These are phyloP conservation scores for Eupithecia inturbata DNA, from an alignment of 2,888 invertebrate genomes.

Conservation along the genomic window DNA sequence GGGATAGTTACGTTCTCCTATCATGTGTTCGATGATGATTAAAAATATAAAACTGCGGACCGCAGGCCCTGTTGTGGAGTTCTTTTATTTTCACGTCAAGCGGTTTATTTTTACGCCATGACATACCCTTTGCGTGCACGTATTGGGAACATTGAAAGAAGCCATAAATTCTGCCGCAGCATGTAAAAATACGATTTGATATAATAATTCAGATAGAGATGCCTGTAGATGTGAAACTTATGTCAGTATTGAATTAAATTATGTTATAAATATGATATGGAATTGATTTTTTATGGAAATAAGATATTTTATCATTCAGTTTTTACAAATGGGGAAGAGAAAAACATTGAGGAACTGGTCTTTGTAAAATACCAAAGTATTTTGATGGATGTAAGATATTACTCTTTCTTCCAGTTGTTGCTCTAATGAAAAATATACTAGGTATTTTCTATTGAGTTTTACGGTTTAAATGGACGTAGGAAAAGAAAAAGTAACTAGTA, in stretches of 20 bases:
- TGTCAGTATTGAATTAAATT: constrained; percentile 7
- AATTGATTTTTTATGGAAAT: constrained; percentile 4
- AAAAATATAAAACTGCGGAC: constrained; percentile 70
- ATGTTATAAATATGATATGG: constrained; percentile 7
- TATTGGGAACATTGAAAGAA: constrained; percentile 68
- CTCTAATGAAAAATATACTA: background rate
- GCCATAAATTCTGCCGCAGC: constrained; percentile 62
- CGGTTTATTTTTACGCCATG: constrained; percentile 58
- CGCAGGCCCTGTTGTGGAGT: constrained; percentile 63
- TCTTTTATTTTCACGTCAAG: constrained; percentile 29
- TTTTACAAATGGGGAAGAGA: background rate
- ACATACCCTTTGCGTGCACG: constrained; percentile 67
- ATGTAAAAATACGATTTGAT: constrained; percentile 63
- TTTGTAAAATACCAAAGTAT: background rate
- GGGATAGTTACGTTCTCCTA: constrained; percentile 53
- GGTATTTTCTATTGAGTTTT: background rate
- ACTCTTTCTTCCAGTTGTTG: background rate
- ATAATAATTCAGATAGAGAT: constrained; percentile 56
- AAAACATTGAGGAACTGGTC: background rate
- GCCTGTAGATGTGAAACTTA: constrained; percentile 6
- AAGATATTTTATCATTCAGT: background rate
- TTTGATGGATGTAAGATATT: background rate
- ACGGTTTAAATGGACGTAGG: background rate
- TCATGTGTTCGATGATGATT: constrained; percentile 60
- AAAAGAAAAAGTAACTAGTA: background rate